Evolutionary conservation across 2,888 invertebrate genomes (phyloP).

Genomic region (Melipona beecheii): DNA sequence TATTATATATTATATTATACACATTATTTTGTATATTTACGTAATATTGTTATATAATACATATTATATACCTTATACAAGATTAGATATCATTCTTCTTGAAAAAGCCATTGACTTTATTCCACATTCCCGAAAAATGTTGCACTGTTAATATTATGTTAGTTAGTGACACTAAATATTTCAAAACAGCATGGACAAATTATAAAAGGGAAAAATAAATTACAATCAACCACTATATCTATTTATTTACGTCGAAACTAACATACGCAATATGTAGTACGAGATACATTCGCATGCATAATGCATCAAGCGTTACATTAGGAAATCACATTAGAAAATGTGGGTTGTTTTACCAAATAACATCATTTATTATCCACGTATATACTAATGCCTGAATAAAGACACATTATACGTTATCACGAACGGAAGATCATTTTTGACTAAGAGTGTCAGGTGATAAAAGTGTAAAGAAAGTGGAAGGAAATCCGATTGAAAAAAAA

Average conservation of each 20-base stretch:
- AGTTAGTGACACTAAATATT: background rate
- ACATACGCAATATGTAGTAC: background rate
- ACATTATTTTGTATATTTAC: too few species aligned
- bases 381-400: too few species aligned
- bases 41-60: too few species aligned
- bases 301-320: background rate
- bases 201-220: background rate
- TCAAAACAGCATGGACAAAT: background rate
- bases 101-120: too few species aligned
- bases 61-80: too few species aligned
- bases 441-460: background rate
- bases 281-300: background rate
- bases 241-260: background rate
- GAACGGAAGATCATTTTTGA: background rate
- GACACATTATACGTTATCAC: background rate
- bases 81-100: too few species aligned
- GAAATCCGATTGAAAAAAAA: conserved; percentile 36
- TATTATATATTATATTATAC: too few species aligned
- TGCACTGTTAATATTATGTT: too few species aligned
- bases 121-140: too few species aligned
- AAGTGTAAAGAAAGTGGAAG: background rate
- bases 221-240: background rate
- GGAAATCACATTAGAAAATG: conserved; percentile 1
- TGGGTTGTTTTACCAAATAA: background rate
- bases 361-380: background rate